A percentile compares a stretch with the other conserved stretches of the same genome.
Evolutionary conservation across 2,888 invertebrate species (phyloP).

Genomic region (Eupithecia vulgata): DNA sequence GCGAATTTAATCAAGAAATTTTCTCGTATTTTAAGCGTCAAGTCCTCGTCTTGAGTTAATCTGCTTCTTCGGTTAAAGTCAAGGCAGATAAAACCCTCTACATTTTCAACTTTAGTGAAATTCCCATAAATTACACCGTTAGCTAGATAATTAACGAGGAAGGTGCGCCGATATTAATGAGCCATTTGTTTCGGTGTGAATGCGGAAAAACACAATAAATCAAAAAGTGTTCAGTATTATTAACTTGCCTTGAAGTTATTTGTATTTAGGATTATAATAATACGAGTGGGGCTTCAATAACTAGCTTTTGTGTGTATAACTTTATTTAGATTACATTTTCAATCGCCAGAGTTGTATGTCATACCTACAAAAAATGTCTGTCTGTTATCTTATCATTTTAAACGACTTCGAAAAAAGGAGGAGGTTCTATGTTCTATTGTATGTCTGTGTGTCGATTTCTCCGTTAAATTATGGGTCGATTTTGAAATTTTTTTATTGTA

Average conservation of each 20-base stretch:
- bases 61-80: not conserved
- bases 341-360: too few relatives aligned
- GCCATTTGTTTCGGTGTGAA: conserved; percentile 21
- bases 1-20: too few relatives aligned
- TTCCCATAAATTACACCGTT: conserved; percentile 19
- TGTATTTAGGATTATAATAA: not conserved
- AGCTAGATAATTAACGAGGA: conserved; percentile 12
- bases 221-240: conserved; percentile 12
- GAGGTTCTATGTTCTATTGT: too few relatives aligned
- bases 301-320: not conserved
- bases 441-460: too few relatives aligned
- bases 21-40: too few relatives aligned
- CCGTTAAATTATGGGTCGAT: too few relatives aligned
- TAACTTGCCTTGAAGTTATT: conserved; percentile 3
- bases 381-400: not conserved
- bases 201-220: conserved; percentile 32
- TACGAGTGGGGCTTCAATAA: not conserved
- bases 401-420: too few relatives aligned
- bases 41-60: not conserved
- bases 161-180: conserved; percentile 13
- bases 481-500: too few relatives aligned
- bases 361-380: not conserved
- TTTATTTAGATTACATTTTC: not conserved
- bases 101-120: conserved; percentile 2
- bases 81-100: not conserved